Conservation (phyloP, 2,888 invertebrate genomes). For the Syritta pipiens region DNA sequence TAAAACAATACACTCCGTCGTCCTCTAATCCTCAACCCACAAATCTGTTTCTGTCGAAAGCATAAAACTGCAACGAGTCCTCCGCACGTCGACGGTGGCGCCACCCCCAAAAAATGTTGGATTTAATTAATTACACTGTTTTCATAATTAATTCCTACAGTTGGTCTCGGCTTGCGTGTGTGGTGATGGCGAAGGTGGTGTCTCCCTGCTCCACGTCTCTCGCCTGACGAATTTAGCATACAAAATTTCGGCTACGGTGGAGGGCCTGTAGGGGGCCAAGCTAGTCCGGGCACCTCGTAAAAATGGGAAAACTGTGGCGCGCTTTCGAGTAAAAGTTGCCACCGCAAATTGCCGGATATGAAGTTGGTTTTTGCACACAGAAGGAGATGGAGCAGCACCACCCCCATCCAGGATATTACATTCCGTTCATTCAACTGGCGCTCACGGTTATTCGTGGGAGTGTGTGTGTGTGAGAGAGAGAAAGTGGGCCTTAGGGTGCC, state of each 20-base stretch:
- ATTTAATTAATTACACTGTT: slow-evolving; percentile 58
- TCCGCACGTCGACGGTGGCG: not conserved
- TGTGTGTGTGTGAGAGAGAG: not conserved
- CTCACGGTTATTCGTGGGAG: not conserved
- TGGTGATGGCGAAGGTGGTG: not conserved
- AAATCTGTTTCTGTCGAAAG: slow-evolving; percentile 32
- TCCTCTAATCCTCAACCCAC: slow-evolving; percentile 4
- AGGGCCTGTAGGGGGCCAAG: slow-evolving; percentile 9
- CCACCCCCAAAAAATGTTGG: slow-evolving; percentile 11
- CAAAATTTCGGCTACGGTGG: no score
- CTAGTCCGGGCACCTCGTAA: slow-evolving; percentile 38
- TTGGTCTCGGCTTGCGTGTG: slow-evolving; percentile 26
- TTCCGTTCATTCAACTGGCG: slow-evolving; percentile 29
- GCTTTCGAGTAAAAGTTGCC: slow-evolving; percentile 31
- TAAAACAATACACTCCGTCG: not conserved
- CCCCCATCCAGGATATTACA: slow-evolving; percentile 18
- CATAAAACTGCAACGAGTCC: slow-evolving; percentile 17
- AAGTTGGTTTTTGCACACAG: slow-evolving; percentile 45
- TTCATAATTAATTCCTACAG: slow-evolving; percentile 59
- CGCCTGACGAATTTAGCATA: slow-evolving; percentile 18
- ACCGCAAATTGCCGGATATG: slow-evolving; percentile 61
- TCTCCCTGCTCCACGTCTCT: not conserved
- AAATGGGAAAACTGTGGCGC: slow-evolving; percentile 22
- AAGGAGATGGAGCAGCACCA: not conserved
- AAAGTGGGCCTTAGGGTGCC: not conserved